phyloP scores from a whole-genome alignment of 2,888 invertebrate species.

The Bombylius discolor region DNA sequence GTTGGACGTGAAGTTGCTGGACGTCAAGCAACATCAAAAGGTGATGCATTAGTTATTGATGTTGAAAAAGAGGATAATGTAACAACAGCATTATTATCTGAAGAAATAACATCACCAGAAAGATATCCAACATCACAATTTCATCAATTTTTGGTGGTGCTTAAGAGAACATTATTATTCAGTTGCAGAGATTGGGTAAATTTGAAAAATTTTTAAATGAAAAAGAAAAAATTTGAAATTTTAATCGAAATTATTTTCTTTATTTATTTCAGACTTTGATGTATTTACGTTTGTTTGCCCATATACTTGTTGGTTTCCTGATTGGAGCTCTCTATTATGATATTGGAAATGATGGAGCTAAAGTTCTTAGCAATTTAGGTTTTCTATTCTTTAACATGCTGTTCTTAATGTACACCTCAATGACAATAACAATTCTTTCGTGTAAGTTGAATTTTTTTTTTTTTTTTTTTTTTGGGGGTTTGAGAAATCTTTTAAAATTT shows the following conservation, averaged over 20 bases:
- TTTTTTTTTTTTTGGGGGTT: not conserved
- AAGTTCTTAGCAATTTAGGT: slow-evolving; percentile 90
- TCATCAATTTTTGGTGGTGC: slow-evolving; percentile 75
- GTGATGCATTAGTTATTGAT: slow-evolving; percentile 31
- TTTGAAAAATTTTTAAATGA: not conserved
- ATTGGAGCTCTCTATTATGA: slow-evolving; percentile 93
- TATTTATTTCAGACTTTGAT: slow-evolving; percentile 65
- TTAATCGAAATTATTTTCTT: not conserved
- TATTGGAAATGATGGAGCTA: slow-evolving; percentile 90
- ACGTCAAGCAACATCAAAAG: slow-evolving; percentile 17
- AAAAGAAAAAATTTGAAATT: not conserved
- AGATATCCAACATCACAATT: slow-evolving; percentile 74
- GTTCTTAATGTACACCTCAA: slow-evolving; percentile 98
- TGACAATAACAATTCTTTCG: slow-evolving; percentile 96
- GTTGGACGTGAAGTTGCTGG: slow-evolving; percentile 7
- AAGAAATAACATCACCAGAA: slow-evolving; percentile 48
- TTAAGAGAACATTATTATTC: slow-evolving; percentile 72
- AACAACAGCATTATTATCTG: slow-evolving; percentile 54
- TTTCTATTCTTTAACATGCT: slow-evolving; percentile 97
- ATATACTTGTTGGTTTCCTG: slow-evolving; percentile 81
- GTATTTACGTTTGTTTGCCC: slow-evolving; percentile 86
- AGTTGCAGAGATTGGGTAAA: slow-evolving; percentile 79
- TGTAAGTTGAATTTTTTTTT: slow-evolving; percentile 47
- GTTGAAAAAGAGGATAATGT: slow-evolving; percentile 56
- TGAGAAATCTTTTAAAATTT: not conserved